Evolutionary conservation across 2,113 vertebrate species (phyloP).

Genomic region (Emydura subglobosa): DNA sequence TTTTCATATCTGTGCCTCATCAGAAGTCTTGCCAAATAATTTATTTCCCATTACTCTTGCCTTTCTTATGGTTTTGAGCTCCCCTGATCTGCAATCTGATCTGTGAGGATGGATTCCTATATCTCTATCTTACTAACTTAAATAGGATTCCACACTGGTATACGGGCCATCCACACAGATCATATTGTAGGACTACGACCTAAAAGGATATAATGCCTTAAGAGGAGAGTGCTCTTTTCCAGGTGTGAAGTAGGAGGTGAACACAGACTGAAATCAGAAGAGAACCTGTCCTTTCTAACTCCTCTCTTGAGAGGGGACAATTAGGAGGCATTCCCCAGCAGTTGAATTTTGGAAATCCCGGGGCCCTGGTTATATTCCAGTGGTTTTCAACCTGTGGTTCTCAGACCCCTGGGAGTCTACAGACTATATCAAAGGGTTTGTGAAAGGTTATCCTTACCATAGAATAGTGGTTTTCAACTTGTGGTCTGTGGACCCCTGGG

Average conservation of each 20-base stretch:
- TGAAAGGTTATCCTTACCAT: too few species aligned
- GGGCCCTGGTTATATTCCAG: not conserved
- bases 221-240: not conserved
- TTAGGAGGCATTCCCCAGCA: not conserved
- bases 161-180: not conserved
- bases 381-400: too few species aligned
- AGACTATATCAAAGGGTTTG: too few species aligned
- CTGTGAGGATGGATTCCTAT: not conserved
- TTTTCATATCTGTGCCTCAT: not conserved
- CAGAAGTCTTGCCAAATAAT: not conserved
- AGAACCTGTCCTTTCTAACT: not conserved
- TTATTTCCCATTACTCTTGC: not conserved
- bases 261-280: not conserved
- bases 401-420: too few species aligned
- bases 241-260: not conserved
- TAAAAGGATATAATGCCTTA: not conserved
- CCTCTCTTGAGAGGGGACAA: not conserved
- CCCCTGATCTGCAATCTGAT: not conserved
- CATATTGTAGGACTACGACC: not conserved
- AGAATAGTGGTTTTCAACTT: too few species aligned
- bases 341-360: not conserved
- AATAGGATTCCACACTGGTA: not conserved
- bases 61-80: not conserved
- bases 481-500: too few species aligned
- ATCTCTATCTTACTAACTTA: not conserved